These are phyloP conservation scores for Colius striatus DNA, from an alignment of 2,113 vertebrate genomes.

Conservation along the genomic window DNA sequence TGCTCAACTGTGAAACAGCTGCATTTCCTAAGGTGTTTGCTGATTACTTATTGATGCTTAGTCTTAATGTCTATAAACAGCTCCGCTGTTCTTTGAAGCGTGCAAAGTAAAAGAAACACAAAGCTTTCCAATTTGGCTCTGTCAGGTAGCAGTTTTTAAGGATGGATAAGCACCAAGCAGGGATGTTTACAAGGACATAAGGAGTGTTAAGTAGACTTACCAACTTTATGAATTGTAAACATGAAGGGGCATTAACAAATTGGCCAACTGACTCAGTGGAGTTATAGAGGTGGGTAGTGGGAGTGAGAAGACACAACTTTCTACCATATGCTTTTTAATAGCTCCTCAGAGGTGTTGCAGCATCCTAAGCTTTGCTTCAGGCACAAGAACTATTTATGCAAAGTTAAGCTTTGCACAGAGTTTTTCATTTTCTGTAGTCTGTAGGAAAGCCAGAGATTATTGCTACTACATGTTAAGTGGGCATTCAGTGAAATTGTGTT, in stretches of 20 bases:
- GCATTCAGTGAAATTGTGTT: neutral
- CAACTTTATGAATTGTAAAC: neutral
- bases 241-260: neutral
- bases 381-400: neutral
- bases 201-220: neutral
- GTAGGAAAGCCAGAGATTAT: neutral
- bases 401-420: neutral
- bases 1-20: neutral
- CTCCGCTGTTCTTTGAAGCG: neutral
- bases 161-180: neutral
- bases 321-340: neutral
- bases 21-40: neutral
- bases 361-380: neutral
- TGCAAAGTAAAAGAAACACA: neutral
- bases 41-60: neutral
- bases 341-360: neutral
- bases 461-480: accelerated
- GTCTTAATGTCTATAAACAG: neutral
- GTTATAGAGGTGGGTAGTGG: neutral
- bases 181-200: neutral
- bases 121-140: neutral
- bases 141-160: neutral
- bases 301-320: neutral
- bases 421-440: neutral
- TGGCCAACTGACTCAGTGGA: neutral